These are phyloP conservation scores for Nibea coibor DNA, from an alignment of 2,113 vertebrate genomes.

Conservation along the genomic window DNA sequence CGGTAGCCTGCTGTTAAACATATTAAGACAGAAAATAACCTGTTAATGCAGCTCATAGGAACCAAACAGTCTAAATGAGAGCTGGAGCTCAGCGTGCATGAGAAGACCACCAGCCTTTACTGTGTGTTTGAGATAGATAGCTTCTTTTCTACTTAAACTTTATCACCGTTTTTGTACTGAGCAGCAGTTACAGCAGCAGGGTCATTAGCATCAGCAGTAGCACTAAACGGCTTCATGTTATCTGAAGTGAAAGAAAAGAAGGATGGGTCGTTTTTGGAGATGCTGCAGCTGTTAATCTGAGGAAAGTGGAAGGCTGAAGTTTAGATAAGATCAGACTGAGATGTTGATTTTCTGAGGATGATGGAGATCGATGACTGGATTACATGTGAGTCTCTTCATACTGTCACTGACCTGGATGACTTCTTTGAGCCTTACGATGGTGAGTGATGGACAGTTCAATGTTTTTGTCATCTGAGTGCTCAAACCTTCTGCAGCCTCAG, in stretches of 20 bases:
- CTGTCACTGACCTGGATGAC: conserved; percentile 63
- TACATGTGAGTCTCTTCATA: conserved; percentile 50
- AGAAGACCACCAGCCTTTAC: not conserved
- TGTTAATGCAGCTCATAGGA: not conserved
- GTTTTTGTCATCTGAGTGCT: not conserved
- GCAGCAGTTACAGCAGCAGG: no score
- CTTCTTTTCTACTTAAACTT: not conserved
- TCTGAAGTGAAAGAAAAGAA: not conserved
- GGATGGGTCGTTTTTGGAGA: not conserved
- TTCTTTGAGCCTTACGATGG: conserved; percentile 59
- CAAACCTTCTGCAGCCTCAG: not conserved
- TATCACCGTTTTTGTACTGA: not conserved
- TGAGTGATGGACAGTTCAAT: conserved; percentile 10
- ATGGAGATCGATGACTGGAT: conserved; percentile 55
- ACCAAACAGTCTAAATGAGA: not conserved
- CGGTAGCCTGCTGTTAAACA: conserved; percentile 37
- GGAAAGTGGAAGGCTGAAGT: not conserved
- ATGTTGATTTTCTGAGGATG: not conserved
- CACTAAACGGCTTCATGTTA: not conserved
- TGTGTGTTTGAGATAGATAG: not conserved
- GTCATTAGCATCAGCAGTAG: not conserved
- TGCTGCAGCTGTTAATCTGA: not conserved
- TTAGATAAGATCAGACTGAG: not conserved
- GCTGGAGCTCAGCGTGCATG: not conserved
- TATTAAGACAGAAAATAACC: conserved; percentile 48